These are phyloP conservation scores for Molorchus minor DNA, from an alignment of 2,888 invertebrate genomes.

Conservation along the genomic window DNA sequence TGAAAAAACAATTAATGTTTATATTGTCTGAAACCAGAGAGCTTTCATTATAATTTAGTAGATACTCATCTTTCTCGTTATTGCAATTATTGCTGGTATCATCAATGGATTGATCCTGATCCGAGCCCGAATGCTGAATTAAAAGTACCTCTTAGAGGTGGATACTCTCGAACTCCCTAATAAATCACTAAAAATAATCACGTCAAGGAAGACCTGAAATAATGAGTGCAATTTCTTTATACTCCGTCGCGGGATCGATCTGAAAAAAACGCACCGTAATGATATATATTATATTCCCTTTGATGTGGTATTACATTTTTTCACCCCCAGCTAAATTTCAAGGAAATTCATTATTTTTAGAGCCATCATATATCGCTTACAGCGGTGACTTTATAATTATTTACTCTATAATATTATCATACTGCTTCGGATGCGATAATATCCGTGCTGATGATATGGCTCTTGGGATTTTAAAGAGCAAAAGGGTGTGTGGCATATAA, in stretches of 20 bases:
- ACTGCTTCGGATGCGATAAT: conserved; percentile 45
- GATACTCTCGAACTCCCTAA: neutral
- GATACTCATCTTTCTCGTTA: neutral
- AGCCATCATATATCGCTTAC: conserved; percentile 42
- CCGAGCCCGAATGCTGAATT: neutral
- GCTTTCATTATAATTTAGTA: no score
- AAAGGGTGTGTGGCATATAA: no score
- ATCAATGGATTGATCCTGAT: no score
- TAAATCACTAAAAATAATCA: conserved; percentile 3
- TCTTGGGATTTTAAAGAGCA: neutral
- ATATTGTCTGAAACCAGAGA: no score
- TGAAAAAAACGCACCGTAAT: conserved; percentile 35
- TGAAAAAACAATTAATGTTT: no score
- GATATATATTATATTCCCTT: conserved; percentile 49
- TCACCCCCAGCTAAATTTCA: conserved; percentile 39
- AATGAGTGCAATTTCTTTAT: conserved; percentile 34
- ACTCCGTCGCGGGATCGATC: conserved; percentile 21
- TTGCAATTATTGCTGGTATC: neutral
- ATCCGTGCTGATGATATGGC: neutral
- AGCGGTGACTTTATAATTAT: conserved; percentile 46
- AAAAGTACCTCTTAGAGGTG: neutral
- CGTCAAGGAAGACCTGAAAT: conserved; percentile 26
- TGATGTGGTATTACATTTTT: conserved; percentile 52
- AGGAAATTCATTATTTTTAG: conserved; percentile 52
- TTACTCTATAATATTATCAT: conserved; percentile 50